These are phyloP conservation scores for Lochmaea crataegi DNA, from an alignment of 2,888 invertebrate species.

Conservation along the genomic window DNA sequence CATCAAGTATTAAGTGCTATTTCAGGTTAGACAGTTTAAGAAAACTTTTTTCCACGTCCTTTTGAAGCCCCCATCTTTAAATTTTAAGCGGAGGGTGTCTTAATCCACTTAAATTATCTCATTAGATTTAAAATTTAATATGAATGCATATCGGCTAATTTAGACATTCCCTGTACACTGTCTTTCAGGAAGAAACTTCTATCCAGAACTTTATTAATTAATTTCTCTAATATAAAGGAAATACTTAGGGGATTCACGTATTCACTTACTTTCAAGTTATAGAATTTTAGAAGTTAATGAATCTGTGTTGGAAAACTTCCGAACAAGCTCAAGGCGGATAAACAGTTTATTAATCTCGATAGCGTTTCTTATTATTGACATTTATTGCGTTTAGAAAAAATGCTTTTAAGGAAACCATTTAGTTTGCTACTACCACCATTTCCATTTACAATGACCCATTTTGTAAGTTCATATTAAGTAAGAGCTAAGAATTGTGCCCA, in stretches of 20 bases:
- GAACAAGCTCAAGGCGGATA: neutral
- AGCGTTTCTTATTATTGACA: neutral
- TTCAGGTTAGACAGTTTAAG: neutral
- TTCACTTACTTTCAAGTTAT: neutral
- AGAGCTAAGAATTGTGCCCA: too few species aligned
- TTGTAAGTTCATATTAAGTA: too few species aligned
- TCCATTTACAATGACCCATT: too few species aligned
- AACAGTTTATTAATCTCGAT: conserved; percentile 1
- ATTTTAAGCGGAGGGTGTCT: conserved; percentile 1
- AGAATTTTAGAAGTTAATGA: neutral
- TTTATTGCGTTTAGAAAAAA: neutral
- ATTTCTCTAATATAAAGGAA: neutral
- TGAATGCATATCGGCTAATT: conserved; percentile 10
- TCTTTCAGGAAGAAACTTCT: conserved; percentile 14
- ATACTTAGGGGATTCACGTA: conserved; percentile 1
- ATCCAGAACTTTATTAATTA: conserved; percentile 13
- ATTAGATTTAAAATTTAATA: conserved; percentile 14
- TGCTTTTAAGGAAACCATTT: too few species aligned
- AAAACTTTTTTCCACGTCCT: neutral
- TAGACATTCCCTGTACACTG: conserved; percentile 9
- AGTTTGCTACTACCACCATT: too few species aligned
- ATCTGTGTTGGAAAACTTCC: neutral
- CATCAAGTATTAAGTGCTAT: neutral
- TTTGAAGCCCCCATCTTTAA: neutral
- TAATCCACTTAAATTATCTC: conserved; percentile 11